Base-by-base conservation (phyloP, 2,888 invertebrate species). In the Lissonota sp. region DNA sequence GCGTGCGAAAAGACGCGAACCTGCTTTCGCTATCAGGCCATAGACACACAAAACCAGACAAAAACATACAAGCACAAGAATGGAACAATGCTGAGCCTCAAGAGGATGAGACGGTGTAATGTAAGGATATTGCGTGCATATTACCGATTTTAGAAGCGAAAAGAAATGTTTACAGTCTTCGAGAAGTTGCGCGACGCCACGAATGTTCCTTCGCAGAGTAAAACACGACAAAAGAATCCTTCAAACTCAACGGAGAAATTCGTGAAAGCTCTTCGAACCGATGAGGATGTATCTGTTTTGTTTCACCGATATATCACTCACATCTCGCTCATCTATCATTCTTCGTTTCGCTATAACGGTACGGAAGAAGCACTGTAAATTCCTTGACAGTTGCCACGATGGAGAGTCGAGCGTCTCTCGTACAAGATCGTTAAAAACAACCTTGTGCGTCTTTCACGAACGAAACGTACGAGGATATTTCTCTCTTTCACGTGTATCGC, bases 1-100 rank as follows among this genome's bases (percentile, higher is more conserved):
- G 70, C 69, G 73, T 67, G 66, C 71, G 63, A 81, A 79, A 71
- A 79, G 70, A 64, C 57, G 57, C 58, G 26, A 8, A 40, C 57
- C 49, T 57, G 64, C 64, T 46, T 39, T 42, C 39, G 55, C 57
- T 40, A 39, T 57, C 37, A n/a, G 14, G 55, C 49, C 26, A 42
- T 57, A 46, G 16, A 58, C 39, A 14, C 46, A 46, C 64, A 49
- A 64, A 69, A 26, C 12, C 49, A 49, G 49, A n/a, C 49, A 49
- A 49, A 49, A 49, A 12, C 0, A 26, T 3, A 26, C 26, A 26
- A 26, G 3, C 26, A 26, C 26, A 26, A 26, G 26, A 26, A 53
- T 14, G 53, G 14, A 6, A 16, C 6, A 53, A 53, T 53, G 53
- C 2, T 53, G 16, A 53, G 53, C 7, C 14, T 6, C 7, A 6